Evolutionary conservation across 2,797 vertebrate genomes (phyloP).

Genomic region (Morelia viridis): DNA sequence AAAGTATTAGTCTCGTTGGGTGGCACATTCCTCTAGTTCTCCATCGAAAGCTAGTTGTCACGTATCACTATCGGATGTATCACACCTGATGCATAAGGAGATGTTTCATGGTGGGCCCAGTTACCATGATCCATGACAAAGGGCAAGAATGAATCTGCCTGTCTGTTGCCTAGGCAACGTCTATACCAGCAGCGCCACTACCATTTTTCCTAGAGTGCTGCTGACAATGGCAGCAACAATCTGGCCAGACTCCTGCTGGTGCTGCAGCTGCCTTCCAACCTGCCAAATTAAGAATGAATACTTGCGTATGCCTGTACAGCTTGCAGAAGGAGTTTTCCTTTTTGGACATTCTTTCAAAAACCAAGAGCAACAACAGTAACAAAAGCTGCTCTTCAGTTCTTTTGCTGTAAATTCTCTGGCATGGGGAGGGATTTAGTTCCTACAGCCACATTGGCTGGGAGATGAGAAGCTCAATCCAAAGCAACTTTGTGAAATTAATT

Average conservation of each 20-base stretch:
- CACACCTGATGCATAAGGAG: neutral
- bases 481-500: constrained; percentile 54
- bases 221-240: neutral
- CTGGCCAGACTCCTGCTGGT: neutral
- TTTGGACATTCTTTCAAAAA: neutral
- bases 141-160: neutral
- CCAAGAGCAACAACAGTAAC: neutral
- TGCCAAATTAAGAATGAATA: constrained; percentile 14
- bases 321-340: neutral
- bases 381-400: neutral
- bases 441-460: constrained; percentile 36
- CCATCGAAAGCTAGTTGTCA: neutral
- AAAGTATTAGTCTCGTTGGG: neutral
- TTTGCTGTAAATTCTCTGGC: constrained; percentile 30
- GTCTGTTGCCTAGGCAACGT: neutral
- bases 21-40: neutral
- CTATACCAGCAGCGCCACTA: neutral
- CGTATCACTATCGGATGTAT: neutral
- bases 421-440: neutral
- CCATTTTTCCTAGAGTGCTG: neutral
- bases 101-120: neutral
- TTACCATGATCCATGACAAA: neutral
- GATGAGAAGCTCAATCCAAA: constrained; percentile 47
- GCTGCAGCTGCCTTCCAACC: neutral
- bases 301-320: neutral